phyloP scores from a whole-genome alignment of 2,888 invertebrate genomes.

The Agrochola lota region DNA sequence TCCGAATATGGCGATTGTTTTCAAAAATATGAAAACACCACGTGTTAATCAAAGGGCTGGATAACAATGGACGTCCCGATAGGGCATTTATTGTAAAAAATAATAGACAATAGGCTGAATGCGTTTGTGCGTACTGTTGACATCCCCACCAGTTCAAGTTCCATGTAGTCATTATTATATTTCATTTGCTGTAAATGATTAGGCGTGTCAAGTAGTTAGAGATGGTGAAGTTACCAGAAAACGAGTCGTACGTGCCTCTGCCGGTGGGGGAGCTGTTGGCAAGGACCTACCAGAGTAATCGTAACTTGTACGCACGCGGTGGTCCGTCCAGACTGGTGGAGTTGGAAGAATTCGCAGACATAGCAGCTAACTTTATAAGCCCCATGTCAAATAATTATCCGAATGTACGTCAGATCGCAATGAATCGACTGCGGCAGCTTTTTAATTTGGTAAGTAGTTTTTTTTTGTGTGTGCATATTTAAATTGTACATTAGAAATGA shows the following conservation, averaged over 20 bases:
- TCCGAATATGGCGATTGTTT: slow-evolving; percentile 43
- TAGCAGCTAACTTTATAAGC: slow-evolving; percentile 54
- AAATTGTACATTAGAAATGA: background rate
- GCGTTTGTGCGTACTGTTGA: slow-evolving; percentile 16
- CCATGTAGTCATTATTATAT: slow-evolving; percentile 44
- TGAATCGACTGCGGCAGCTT: slow-evolving; percentile 66
- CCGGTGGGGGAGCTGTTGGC: slow-evolving; percentile 33
- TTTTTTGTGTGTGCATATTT: background rate
- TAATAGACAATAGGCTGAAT: slow-evolving; percentile 61
- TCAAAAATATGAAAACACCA: slow-evolving; percentile 56
- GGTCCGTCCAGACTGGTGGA: slow-evolving; percentile 54
- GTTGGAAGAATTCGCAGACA: slow-evolving; percentile 64
- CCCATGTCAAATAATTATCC: slow-evolving; percentile 23
- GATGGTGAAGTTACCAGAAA: slow-evolving; percentile 64
- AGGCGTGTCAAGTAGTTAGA: slow-evolving; percentile 37
- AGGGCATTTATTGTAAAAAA: slow-evolving; percentile 53
- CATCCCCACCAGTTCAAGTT: slow-evolving; percentile 27
- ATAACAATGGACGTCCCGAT: slow-evolving; percentile 57
- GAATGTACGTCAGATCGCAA: slow-evolving; percentile 58
- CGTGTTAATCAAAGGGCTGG: slow-evolving; percentile 38
- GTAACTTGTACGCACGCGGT: slow-evolving; percentile 12
- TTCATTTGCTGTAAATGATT: slow-evolving; percentile 49
- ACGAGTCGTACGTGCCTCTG: slow-evolving; percentile 33
- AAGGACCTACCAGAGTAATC: slow-evolving; percentile 19
- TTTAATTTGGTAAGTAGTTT: slow-evolving; percentile 67